These are phyloP conservation scores for Drosophila truncata DNA, from an alignment of 1,140 invertebrate species.

Conservation along the genomic window DNA sequence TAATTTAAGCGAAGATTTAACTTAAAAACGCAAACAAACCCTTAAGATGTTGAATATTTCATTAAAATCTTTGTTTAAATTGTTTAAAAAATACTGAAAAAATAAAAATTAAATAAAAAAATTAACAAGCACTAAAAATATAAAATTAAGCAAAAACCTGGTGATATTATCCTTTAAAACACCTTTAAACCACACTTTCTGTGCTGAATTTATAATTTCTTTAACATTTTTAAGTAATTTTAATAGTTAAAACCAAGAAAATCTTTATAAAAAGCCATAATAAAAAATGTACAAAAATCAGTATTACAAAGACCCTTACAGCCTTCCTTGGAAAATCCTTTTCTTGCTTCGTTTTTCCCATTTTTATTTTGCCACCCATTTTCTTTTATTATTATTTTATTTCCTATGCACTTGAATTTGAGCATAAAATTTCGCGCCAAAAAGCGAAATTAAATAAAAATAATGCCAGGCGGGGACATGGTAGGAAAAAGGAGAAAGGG, in stretches of 20 bases:
- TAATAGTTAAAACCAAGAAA: not conserved
- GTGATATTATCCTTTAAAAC: not conserved
- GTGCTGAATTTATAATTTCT: not conserved
- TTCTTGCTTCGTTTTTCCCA: not conserved
- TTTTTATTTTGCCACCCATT: not conserved
- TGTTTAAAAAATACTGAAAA: not conserved
- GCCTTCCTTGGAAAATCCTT: not conserved
- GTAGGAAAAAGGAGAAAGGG: slow-evolving; percentile 16
- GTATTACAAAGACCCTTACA: not conserved
- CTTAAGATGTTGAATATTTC: too few relatives aligned
- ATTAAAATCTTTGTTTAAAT: too few relatives aligned
- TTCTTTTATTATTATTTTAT: slow-evolving; percentile 20
- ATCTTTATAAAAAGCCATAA: not conserved
- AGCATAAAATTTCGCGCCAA: slow-evolving; percentile 68
- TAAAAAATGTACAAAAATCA: not conserved
- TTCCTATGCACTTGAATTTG: slow-evolving; percentile 23
- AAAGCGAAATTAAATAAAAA: slow-evolving; percentile 33
- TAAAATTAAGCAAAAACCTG: too few relatives aligned
- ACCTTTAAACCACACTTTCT: not conserved
- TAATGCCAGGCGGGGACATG: slow-evolving; percentile 2
- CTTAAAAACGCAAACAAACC: too few relatives aligned
- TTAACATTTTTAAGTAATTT: not conserved
- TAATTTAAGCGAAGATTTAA: too few relatives aligned
- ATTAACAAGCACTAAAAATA: not conserved
- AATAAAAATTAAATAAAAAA: not conserved